Conservation (phyloP, 2,113 vertebrate species). For the Fulmarus glacialis region DNA sequence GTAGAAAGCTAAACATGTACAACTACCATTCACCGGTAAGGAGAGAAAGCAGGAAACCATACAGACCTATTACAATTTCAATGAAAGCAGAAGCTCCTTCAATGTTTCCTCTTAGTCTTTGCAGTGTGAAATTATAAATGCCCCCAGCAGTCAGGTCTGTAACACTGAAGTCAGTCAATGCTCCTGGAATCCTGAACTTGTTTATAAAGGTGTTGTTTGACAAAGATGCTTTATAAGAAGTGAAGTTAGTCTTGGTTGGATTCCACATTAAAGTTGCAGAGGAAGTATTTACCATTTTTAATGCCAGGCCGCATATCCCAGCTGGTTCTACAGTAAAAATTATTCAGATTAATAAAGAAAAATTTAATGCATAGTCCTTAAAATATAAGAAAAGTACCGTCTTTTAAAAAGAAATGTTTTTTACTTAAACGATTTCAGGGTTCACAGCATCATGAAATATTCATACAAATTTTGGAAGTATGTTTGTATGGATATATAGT, state of each 20-base stretch:
- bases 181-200: conserved; percentile 62
- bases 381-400: background rate
- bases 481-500: background rate
- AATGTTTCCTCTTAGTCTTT: conserved; percentile 72
- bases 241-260: conserved; percentile 75
- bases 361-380: background rate
- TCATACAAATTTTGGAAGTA: background rate
- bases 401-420: background rate
- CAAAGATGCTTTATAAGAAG: conserved; percentile 81
- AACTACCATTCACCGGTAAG: background rate
- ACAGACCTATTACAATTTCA: conserved; percentile 76
- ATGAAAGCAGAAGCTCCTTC: conserved; percentile 71
- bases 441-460: background rate
- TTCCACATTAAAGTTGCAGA: conserved; percentile 81
- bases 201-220: conserved; percentile 70
- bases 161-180: conserved; percentile 66
- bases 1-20: background rate
- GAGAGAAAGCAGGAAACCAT: background rate
- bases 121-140: conserved; percentile 80
- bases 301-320: conserved; percentile 75
- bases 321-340: conserved; percentile 73
- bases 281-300: conserved; percentile 75
- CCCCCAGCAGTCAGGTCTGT: conserved; percentile 75
- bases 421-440: background rate
- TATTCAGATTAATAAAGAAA: background rate